These are phyloP conservation scores for Hirundichthys speculiger DNA, from an alignment of 2,113 vertebrate genomes.

Conservation along the genomic window DNA sequence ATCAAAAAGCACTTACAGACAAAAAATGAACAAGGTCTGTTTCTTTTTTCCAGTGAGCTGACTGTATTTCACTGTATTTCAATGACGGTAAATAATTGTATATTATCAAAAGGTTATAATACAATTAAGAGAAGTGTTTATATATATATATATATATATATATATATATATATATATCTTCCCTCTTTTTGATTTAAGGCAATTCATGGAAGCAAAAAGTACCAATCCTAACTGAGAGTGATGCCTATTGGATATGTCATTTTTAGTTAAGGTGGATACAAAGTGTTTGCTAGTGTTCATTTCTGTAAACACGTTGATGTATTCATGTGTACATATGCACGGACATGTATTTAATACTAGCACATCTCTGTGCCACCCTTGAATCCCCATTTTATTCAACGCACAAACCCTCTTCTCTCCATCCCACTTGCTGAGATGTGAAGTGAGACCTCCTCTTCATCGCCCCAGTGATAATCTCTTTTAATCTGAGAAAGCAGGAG, in stretches of 20 bases:
- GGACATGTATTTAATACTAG: slow-evolving; percentile 57
- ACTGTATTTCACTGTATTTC: too few species aligned
- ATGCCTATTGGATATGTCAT: not conserved
- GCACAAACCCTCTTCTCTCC: slow-evolving; percentile 9
- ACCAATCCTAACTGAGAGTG: not conserved
- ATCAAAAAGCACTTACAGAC: too few species aligned
- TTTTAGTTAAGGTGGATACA: slow-evolving; percentile 8
- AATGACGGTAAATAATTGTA: too few species aligned
- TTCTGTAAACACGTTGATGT: slow-evolving; percentile 29
- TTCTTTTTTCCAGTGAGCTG: too few species aligned
- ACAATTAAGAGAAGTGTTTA: too few species aligned
- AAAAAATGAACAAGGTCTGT: too few species aligned
- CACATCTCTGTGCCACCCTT: slow-evolving; percentile 37
- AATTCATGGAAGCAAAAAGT: not conserved
- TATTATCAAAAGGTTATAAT: too few species aligned
- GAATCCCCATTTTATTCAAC: slow-evolving; percentile 46
- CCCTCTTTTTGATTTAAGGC: not conserved
- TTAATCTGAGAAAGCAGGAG: slow-evolving; percentile 60
- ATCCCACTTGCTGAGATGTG: slow-evolving; percentile 24
- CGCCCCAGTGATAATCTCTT: slow-evolving; percentile 68
- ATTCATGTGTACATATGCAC: slow-evolving; percentile 60
- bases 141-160: too few species aligned
- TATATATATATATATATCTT: too few species aligned
- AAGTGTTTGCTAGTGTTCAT: too few species aligned
- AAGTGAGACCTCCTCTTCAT: slow-evolving; percentile 44